Evolutionary conservation across 2,888 invertebrate species (phyloP), one percentile per base, ranked within the genome.

Genomic region (Aphodius granarius): DNA sequence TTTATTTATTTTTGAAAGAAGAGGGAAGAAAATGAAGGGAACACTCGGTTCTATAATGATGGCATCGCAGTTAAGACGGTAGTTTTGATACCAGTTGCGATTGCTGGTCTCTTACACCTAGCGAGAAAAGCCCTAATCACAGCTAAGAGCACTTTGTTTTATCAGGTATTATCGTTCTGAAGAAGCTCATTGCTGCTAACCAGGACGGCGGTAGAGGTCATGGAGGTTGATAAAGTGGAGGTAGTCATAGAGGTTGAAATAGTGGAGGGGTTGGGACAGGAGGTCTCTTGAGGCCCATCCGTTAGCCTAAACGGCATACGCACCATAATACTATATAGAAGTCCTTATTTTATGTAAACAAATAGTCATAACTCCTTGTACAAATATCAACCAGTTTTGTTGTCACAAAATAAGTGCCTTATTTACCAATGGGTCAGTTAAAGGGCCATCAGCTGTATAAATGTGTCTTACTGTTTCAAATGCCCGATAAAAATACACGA

Each of bases 11-110:
- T 62, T 88, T 90, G 73, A 89, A 93, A 93, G 94, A 81, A 92
- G 94, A 79, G 94, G 94, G 1, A 82, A 82, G 87, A 94, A 95
- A 87, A 94, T 94, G 94, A 95, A 95, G 90, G 94, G 95, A 83
- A 95, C 95, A 94, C 94, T 95, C 94, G 92, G 93, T 62, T 94
- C 94, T 91, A 94, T 96, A 94, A 94, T 95, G 93, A 95, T 95
- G 94, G 94, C 5, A 91, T 93, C 79, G 93, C 93, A 3, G 95
- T 94, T 91, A 95, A 95, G 87, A 92, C 95, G 91, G 93, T 93
- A 18, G 94, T 94, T 2, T 88, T 95, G 89, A 90, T 95, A 21
- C 95, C 95, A 0, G 84, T 95, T 2, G 94, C 93, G 6, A 94
- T 95, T 82, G 95, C 94, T 63, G 93, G 93, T 13, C 89, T 96